Evolutionary conservation across 2,888 invertebrate species (phyloP).

Genomic region (Andrena minutula): DNA sequence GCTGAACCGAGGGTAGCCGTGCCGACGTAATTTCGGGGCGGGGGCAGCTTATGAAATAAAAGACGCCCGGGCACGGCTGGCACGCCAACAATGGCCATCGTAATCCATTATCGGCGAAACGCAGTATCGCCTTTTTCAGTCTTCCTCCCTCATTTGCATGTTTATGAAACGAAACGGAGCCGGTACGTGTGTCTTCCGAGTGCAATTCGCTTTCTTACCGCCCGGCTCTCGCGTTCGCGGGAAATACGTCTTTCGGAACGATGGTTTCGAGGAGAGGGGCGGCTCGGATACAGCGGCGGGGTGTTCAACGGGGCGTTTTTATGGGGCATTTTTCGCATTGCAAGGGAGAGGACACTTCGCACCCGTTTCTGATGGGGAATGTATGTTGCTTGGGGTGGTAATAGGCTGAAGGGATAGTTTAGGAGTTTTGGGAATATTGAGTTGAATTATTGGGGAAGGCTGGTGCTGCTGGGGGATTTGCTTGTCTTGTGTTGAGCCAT

Average conservation of each 20-base stretch:
- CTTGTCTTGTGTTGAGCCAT: too few relatives aligned
- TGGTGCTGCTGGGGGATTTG: too few relatives aligned
- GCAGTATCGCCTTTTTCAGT: slow-evolving; percentile 28
- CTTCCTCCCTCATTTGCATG: slow-evolving; percentile 49
- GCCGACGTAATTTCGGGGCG: slow-evolving; percentile 48
- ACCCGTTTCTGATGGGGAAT: neutral
- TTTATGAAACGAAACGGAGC: slow-evolving; percentile 55
- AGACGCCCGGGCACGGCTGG: slow-evolving; percentile 26
- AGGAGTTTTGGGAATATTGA: neutral
- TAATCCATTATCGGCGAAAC: slow-evolving; percentile 55
- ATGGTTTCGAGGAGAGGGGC: neutral
- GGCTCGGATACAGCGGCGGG: neutral
- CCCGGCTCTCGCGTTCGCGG: neutral
- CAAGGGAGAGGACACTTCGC: neutral
- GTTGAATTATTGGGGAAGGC: too few relatives aligned
- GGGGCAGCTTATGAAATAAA: slow-evolving; percentile 55
- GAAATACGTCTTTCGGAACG: slow-evolving; percentile 18
- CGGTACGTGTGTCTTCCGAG: slow-evolving; percentile 12
- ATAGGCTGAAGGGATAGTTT: neutral
- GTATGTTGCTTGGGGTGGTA: neutral
- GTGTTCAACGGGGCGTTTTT: neutral
- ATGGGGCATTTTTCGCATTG: neutral
- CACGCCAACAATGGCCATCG: slow-evolving; percentile 6
- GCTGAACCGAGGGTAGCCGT: slow-evolving; percentile 21
- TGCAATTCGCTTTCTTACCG: slow-evolving; percentile 5